These are phyloP conservation scores for Lepetodrilus schrolli DNA, from an alignment of 2,888 invertebrate genomes.

Conservation along the genomic window DNA sequence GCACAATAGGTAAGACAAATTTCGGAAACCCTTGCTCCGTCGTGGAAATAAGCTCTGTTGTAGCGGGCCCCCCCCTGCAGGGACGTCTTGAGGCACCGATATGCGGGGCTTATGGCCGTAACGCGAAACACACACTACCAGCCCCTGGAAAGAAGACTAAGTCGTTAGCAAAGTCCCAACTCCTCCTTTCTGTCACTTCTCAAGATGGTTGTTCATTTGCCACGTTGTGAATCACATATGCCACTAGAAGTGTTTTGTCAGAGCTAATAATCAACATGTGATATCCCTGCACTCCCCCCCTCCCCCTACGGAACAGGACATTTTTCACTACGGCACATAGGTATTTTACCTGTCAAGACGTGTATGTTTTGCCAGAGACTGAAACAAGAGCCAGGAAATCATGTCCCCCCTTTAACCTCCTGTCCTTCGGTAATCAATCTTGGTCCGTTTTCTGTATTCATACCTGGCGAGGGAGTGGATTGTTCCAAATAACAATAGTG, in stretches of 20 bases:
- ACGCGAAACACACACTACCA: conserved; percentile 3
- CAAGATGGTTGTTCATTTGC: conserved; percentile 15
- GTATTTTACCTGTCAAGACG: conserved; percentile 20
- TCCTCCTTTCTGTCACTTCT: neutral
- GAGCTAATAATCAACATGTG: neutral
- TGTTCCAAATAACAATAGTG: neutral
- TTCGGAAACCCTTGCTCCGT: neutral
- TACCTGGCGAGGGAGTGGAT: neutral
- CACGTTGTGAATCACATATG: conserved; percentile 19
- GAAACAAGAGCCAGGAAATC: conserved; percentile 11
- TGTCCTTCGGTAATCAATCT: conserved; percentile 5
- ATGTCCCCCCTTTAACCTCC: neutral
- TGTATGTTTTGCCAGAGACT: conserved; percentile 8
- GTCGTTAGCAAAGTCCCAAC: neutral
- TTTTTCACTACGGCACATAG: conserved; percentile 1
- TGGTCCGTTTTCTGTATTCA: neutral
- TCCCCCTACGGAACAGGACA: neutral
- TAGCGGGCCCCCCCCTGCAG: neutral
- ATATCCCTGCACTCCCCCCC: no score
- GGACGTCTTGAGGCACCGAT: neutral
- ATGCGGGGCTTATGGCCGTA: conserved; percentile 21
- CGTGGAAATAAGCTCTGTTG: neutral
- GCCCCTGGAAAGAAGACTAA: neutral
- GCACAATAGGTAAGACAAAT: conserved; percentile 6
- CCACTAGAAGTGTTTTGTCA: neutral